phyloP scores from a whole-genome alignment of 2,797 vertebrate genomes.

The Falco peregrinus region DNA sequence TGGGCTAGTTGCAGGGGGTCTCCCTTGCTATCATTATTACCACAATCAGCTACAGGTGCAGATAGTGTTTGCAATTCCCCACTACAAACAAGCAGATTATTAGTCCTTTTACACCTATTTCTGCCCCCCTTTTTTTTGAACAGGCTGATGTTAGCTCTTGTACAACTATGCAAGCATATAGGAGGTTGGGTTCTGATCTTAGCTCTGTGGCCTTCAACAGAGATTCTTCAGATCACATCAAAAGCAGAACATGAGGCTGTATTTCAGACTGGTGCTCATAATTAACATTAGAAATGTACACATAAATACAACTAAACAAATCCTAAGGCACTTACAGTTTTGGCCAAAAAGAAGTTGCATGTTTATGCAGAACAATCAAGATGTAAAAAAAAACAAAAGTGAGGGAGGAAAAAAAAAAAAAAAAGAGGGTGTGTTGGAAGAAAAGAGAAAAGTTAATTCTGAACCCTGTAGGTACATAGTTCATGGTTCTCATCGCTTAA shows the following conservation, averaged over 20 bases:
- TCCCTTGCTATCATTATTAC: not conserved
- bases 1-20: not conserved
- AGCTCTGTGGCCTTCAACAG: not conserved
- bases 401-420: not conserved
- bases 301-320: conserved; percentile 55
- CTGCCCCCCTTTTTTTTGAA: not conserved
- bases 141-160: not conserved
- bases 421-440: conserved; percentile 34
- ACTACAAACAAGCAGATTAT: not conserved
- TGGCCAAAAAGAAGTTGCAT: conserved; percentile 40
- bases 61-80: not conserved
- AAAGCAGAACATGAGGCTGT: not conserved
- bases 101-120: not conserved
- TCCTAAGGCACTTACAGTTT: conserved; percentile 44
- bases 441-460: conserved; percentile 75
- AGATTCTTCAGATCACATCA: conserved; percentile 44
- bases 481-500: conserved; percentile 76
- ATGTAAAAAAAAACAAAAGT: not conserved
- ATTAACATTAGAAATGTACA: conserved; percentile 43
- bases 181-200: not conserved
- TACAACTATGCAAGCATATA: not conserved
- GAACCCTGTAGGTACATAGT: conserved; percentile 73
- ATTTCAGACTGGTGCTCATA: conserved; percentile 32
- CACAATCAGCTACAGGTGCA: conserved; percentile 6
- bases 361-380: conserved; percentile 67